Evolutionary conservation across 2,113 vertebrate species (phyloP).

Genomic region (Orientallactaga bullata): DNA sequence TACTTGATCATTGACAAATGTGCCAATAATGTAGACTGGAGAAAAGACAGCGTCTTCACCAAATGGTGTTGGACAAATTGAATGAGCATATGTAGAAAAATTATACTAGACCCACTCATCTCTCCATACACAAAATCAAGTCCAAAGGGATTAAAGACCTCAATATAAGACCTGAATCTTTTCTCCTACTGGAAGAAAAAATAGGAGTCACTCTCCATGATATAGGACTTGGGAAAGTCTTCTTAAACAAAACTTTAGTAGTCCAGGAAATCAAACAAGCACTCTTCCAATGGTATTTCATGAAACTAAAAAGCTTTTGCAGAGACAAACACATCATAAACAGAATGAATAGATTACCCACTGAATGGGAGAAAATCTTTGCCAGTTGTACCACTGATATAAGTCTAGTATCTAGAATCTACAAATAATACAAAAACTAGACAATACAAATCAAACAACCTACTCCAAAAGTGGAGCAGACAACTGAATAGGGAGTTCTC

Average conservation of each 20-base stretch:
- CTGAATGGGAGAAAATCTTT: background rate
- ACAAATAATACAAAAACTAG: background rate
- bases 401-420: background rate
- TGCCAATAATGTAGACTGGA: background rate
- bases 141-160: too few species aligned
- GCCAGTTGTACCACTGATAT: background rate
- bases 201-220: too few species aligned
- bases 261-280: background rate
- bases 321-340: background rate
- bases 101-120: too few species aligned
- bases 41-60: background rate
- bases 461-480: too few species aligned
- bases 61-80: background rate
- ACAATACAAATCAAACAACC: background rate
- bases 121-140: too few species aligned
- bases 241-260: background rate
- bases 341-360: background rate
- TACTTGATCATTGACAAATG: background rate
- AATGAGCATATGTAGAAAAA: too few species aligned
- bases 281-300: background rate
- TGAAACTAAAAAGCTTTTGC: background rate
- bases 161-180: too few species aligned
- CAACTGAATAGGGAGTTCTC: background rate
- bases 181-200: too few species aligned
- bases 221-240: too few species aligned